These are phyloP conservation scores for Noctua janthe DNA, from an alignment of 2,888 invertebrate species.

Conservation along the genomic window DNA sequence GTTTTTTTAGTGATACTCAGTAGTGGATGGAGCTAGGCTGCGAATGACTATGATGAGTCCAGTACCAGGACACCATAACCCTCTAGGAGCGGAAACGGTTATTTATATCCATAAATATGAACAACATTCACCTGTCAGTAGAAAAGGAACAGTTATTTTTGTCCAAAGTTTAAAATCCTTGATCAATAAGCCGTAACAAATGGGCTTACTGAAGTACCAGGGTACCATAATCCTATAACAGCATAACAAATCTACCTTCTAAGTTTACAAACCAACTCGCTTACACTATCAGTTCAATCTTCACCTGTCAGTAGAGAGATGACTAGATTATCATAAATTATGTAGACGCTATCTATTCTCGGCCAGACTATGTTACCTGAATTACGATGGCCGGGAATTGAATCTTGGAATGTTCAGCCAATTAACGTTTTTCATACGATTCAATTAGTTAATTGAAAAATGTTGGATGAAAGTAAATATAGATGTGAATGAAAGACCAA, in stretches of 20 bases:
- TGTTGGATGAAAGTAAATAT: not conserved
- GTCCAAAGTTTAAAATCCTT: not conserved
- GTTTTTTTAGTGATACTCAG: too few relatives aligned
- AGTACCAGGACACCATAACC: not conserved
- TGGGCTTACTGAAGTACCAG: not conserved
- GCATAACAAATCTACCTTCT: not conserved
- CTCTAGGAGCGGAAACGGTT: too few relatives aligned
- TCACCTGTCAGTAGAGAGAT: slow-evolving; percentile 32
- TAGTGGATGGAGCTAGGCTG: too few relatives aligned
- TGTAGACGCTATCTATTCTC: slow-evolving; percentile 51
- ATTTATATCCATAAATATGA: too few relatives aligned
- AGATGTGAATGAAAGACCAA: not conserved
- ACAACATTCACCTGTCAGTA: slow-evolving; percentile 15
- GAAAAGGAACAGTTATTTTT: not conserved
- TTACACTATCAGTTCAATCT: slow-evolving; percentile 19
- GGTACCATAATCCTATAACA: not conserved
- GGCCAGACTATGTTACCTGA: slow-evolving; percentile 36
- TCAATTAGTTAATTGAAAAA: slow-evolving; percentile 16
- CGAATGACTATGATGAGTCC: too few relatives aligned
- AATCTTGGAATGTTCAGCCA: slow-evolving; percentile 35
- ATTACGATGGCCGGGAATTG: slow-evolving; percentile 40
- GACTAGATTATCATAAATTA: slow-evolving; percentile 61
- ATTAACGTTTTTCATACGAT: slow-evolving; percentile 41
- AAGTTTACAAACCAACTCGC: not conserved
- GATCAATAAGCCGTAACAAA: not conserved